Conservation (phyloP, 2,888 invertebrate genomes). For the Priocnemis perturbator region DNA sequence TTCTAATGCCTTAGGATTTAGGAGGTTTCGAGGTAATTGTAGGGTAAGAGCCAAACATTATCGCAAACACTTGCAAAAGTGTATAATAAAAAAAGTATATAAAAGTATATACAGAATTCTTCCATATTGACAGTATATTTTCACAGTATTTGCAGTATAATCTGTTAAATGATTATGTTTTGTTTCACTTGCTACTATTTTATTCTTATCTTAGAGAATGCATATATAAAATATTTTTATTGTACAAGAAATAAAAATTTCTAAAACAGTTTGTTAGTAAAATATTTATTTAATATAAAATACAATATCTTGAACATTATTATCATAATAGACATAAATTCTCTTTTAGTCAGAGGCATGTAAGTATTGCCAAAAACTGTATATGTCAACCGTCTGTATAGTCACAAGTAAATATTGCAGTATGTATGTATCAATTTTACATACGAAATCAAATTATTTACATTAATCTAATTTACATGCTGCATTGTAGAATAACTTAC, state of each 20-base stretch:
- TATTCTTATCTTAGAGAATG: not conserved
- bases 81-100: no score
- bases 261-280: constrained; percentile 22
- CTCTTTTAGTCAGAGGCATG: constrained; percentile 20
- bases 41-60: no score
- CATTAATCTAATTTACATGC: constrained; percentile 9
- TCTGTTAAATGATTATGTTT: not conserved
- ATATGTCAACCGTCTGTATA: constrained; percentile 2
- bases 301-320: constrained; percentile 19
- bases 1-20: no score
- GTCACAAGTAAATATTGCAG: not conserved
- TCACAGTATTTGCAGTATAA: not conserved
- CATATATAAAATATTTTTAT: constrained; percentile 10
- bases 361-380: constrained; percentile 23
- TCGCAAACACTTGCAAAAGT: no score
- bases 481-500: constrained; percentile 7
- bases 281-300: constrained; percentile 36
- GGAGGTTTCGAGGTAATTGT: no score
- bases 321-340: constrained; percentile 19
- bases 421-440: constrained; percentile 1
- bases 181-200: not conserved
- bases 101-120: no score
- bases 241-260: constrained; percentile 30
- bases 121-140: no score
- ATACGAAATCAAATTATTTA: constrained; percentile 7